A percentile compares a stretch with the other conserved stretches of the same genome.
These are phyloP conservation scores for Temnothorax unifasciatus DNA, from an alignment of 2,888 invertebrate genomes.

Conservation along the genomic window DNA sequence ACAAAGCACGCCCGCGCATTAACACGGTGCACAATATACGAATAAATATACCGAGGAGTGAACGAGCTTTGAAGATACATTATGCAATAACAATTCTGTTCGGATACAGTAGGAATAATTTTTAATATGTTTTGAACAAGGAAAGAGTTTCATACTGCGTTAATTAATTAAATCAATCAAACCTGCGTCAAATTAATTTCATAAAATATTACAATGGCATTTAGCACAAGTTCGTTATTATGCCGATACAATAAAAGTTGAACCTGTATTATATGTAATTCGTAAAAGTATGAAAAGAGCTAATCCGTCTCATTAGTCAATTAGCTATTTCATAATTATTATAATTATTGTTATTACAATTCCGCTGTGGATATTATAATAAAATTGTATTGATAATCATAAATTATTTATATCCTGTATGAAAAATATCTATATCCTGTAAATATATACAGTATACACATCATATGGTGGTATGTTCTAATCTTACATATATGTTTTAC, in stretches of 20 bases:
- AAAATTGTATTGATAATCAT: background rate
- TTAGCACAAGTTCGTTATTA: conserved; percentile 11
- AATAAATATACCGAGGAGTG: conserved; percentile 22
- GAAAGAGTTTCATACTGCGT: background rate
- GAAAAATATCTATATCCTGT: background rate
- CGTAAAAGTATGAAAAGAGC: background rate
- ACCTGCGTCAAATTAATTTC: conserved; percentile 23
- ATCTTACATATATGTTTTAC: background rate
- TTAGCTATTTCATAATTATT: conserved; percentile 30
- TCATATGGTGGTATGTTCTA: no score
- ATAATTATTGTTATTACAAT: background rate
- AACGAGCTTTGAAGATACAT: background rate
- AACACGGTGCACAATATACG: conserved; percentile 40
- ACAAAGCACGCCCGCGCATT: conserved; percentile 33
- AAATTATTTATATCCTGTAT: background rate
- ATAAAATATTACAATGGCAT: conserved; percentile 16
- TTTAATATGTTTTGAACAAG: background rate
- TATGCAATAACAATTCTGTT: conserved; percentile 39
- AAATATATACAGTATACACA: no score
- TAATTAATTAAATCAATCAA: conserved; percentile 39
- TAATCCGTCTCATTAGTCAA: background rate
- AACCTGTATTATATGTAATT: background rate
- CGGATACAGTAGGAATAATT: background rate
- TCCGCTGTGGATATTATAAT: background rate
- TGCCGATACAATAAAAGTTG: background rate